A percentile compares a stretch with the other conserved stretches of the same genome.
Evolutionary conservation across 2,113 vertebrate genomes (phyloP).

Genomic region (Sardina pilchardus): DNA sequence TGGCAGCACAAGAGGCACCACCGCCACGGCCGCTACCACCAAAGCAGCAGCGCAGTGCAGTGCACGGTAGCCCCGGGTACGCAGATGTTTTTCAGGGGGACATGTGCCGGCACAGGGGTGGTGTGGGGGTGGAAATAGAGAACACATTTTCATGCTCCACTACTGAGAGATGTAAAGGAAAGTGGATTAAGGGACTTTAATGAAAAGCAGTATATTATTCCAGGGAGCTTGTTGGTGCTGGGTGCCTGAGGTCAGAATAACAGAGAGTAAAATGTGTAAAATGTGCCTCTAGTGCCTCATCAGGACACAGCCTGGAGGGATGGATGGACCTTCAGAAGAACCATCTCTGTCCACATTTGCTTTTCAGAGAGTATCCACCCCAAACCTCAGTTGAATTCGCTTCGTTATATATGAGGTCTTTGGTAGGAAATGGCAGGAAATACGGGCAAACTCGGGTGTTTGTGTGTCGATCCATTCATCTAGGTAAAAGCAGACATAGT

Average conservation of each 20-base stretch:
- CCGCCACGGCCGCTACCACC: neutral
- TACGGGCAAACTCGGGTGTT: no score
- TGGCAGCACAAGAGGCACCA: neutral
- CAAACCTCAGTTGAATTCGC: neutral
- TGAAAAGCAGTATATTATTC: conserved; percentile 49
- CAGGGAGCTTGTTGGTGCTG: conserved; percentile 24
- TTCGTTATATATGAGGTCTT: no score
- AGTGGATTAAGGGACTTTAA: conserved; percentile 34
- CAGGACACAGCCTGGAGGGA: neutral
- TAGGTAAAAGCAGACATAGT: no score
- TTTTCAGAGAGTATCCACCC: neutral
- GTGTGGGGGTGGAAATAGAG: conserved; percentile 37
- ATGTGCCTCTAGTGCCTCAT: neutral
- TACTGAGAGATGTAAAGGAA: conserved; percentile 40
- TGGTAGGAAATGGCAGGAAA: no score
- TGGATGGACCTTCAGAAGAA: neutral
- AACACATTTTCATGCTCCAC: conserved; percentile 47
- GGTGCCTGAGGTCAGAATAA: neutral
- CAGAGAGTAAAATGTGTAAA: neutral
- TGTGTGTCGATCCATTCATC: no score
- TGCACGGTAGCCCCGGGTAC: neutral
- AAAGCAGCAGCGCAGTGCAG: neutral
- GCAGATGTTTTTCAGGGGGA: conserved; percentile 36
- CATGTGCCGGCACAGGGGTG: conserved; percentile 23
- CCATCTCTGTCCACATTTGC: neutral